Base-by-base conservation (phyloP, 2,113 vertebrate genomes). In the Crocuta crocuta region DNA sequence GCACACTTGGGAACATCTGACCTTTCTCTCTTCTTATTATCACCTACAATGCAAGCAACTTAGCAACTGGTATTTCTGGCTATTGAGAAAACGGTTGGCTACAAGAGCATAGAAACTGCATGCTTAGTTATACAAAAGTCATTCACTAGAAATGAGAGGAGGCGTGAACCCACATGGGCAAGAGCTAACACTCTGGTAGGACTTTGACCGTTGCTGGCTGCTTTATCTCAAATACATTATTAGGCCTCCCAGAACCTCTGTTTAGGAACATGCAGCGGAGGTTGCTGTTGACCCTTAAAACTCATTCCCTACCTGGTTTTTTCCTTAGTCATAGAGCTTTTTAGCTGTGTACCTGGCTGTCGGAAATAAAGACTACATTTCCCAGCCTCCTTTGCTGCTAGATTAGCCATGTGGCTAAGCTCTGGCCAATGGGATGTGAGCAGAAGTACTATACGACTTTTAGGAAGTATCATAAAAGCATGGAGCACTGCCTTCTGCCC, bases 361-460 rank as follows among this genome's bases (percentile, higher is more conserved):
- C 10, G 10, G 13, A 31, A 73, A 68, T 24, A 83, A 91, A 78
- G 71, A 73, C 31, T 86, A 70, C 58, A 90, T 43, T 65, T 94
- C 89, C 79, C 94, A 92, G 65, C 28, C 28, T 86, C 83, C 84
- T 58, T 55, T 81, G 79, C 66, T 65, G 89, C 65, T 84, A 95
- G 43, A 61, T 10, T 33, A 81, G 73, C 21, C 48, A 45, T 0
- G 9, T 76, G 17, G 61, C 48, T 63, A 33, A 70, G 63, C 58
- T 31, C 28, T 35, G 43, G 26, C 23, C 74, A 93, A 96, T 24
- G 11, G 26, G 39, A 50, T 19, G 21, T 33, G 16, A 84, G 45
- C 53, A 76, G 65, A 95, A 58, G 6, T 10, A 16, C 23, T 23
- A 4, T 1, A 23, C 0, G 28, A 39, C 55, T 94, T 43, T 53